Conservation (phyloP, 2,797 vertebrate genomes). For the Poecilia gillii region DNA sequence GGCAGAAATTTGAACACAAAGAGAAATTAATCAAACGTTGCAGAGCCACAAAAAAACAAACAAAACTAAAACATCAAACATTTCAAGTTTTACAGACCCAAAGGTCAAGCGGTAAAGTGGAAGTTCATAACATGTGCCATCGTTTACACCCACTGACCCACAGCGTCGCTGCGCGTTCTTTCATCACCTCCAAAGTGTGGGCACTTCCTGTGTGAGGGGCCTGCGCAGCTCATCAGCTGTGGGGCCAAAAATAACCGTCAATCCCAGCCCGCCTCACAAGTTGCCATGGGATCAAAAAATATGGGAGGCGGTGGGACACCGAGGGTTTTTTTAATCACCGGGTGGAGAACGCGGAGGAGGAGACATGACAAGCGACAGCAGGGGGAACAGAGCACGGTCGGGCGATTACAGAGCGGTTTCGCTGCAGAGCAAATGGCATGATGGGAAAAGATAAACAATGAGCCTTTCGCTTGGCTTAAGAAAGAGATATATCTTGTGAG, state of each 20-base stretch:
- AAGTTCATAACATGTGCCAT: not conserved
- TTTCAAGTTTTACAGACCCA: not conserved
- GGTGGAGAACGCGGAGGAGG: conserved; percentile 22
- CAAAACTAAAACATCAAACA: not conserved
- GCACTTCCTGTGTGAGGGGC: conserved; percentile 27
- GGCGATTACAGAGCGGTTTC: conserved; percentile 40
- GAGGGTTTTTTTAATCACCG: conserved; percentile 53
- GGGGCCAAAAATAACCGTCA: conserved; percentile 42
- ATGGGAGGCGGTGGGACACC: conserved; percentile 25
- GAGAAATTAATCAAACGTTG: not conserved
- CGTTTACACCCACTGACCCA: conserved; percentile 15
- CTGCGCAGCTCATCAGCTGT: conserved; percentile 23
- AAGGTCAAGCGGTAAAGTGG: not conserved
- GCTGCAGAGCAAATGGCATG: conserved; percentile 37
- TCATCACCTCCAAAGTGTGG: conserved; percentile 26
- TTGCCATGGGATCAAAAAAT: conserved; percentile 56
- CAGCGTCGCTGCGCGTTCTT: conserved; percentile 20
- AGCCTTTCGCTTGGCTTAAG: conserved; percentile 19
- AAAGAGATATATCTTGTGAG: conserved; percentile 20
- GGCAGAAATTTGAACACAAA: not conserved
- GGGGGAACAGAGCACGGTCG: not conserved
- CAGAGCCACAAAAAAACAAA: not conserved
- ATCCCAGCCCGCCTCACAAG: conserved; percentile 51
- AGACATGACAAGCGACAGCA: conserved; percentile 13
- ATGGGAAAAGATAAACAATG: conserved; percentile 35